Percentiles rank a stretch among this genome's conserved stretches.
These are phyloP conservation scores for Cynopterus brachyotis DNA, from an alignment of 2,113 vertebrate species.

Conservation along the genomic window DNA sequence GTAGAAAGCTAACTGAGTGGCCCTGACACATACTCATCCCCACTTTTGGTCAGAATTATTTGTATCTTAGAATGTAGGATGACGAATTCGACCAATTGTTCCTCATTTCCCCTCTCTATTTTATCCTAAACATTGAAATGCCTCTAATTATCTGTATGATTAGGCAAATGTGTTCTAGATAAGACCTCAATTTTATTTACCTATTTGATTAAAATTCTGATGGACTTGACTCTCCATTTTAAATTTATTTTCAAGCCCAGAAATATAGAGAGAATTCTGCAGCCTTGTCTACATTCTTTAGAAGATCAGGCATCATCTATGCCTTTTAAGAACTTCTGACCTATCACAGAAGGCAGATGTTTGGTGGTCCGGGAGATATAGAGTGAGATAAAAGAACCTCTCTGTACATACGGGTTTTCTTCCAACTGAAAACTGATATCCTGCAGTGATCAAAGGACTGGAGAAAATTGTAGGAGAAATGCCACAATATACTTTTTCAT, in stretches of 20 bases:
- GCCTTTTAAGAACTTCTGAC: not conserved
- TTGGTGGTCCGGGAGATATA: not conserved
- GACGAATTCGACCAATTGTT: accelerated
- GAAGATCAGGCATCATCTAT: not conserved
- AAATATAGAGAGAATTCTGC: not conserved
- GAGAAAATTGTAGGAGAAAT: not conserved
- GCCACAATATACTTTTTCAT: not conserved
- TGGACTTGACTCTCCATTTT: not conserved
- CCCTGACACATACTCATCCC: accelerated
- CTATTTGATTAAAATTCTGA: not conserved
- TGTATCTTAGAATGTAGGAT: not conserved
- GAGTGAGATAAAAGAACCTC: not conserved
- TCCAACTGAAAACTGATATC: not conserved
- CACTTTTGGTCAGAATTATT: not conserved
- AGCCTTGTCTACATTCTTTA: not conserved
- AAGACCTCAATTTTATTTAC: not conserved
- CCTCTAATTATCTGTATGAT: not conserved
- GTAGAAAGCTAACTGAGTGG: not conserved
- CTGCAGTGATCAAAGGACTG: not conserved
- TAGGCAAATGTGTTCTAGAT: not conserved
- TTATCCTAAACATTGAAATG: not conserved
- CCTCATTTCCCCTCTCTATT: not conserved
- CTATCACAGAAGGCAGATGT: not conserved
- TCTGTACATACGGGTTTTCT: not conserved
- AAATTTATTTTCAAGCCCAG: not conserved